Conservation (phyloP, 2,888 invertebrate genomes). For the Acleris emargana region DNA sequence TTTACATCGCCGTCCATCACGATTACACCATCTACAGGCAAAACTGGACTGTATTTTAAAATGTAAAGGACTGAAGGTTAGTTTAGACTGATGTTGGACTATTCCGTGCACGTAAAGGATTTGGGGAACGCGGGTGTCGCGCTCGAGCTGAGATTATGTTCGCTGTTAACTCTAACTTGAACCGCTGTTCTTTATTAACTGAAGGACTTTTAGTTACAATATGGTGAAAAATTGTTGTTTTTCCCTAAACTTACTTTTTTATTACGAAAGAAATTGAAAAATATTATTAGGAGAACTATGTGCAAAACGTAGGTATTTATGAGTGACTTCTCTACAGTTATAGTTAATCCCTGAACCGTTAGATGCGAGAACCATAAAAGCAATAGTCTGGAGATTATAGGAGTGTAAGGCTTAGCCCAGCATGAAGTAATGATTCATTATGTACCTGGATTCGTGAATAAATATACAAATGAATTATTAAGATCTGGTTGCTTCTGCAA, state of each 20-base stretch:
- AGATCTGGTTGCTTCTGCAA: too few relatives aligned
- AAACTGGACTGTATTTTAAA: not conserved
- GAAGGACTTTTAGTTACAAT: not conserved
- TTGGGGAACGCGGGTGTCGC: not conserved
- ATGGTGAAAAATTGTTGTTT: not conserved
- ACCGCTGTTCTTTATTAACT: not conserved
- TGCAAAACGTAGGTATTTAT: too few relatives aligned
- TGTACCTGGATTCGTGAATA: too few relatives aligned
- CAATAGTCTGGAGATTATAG: too few relatives aligned
- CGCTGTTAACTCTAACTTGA: conserved; percentile 1
- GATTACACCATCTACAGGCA: not conserved
- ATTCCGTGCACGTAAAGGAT: conserved; percentile 2
- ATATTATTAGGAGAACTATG: too few relatives aligned
- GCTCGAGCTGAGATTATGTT: conserved; percentile 1
- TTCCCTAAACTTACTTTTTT: not conserved
- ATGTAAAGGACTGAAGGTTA: not conserved
- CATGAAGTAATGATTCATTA: too few relatives aligned
- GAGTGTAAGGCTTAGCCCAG: too few relatives aligned
- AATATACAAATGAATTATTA: too few relatives aligned
- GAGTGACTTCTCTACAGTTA: too few relatives aligned
- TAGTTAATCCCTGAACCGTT: too few relatives aligned
- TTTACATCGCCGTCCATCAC: not conserved
- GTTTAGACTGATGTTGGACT: not conserved
- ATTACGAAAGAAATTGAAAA: too few relatives aligned
- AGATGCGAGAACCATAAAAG: too few relatives aligned